Conservation (phyloP, 92 coral and sea anemone species). For the Metridium senile region DNA sequence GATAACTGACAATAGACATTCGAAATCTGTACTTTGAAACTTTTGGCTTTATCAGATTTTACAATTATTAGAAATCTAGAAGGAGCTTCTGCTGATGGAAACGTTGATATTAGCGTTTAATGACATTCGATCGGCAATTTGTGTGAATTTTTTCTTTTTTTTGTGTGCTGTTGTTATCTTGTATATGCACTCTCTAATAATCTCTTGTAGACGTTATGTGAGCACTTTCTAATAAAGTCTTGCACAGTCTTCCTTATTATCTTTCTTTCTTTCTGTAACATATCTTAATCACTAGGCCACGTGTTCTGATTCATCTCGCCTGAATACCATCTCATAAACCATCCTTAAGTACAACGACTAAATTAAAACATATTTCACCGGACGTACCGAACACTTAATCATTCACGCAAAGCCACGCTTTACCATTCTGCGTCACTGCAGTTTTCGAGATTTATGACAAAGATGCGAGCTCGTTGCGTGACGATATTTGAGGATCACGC, state of each 20-base stretch:
- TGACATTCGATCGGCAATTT: not conserved
- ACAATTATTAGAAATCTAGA: too few species aligned
- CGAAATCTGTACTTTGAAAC: not conserved
- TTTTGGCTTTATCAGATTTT: too few species aligned
- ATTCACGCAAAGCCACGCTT: too few species aligned
- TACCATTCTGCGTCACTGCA: too few species aligned
- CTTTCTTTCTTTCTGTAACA: not conserved
- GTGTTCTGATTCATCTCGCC: conserved; percentile 10
- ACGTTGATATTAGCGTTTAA: too few species aligned
- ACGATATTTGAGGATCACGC: too few species aligned
- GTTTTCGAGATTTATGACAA: too few species aligned
- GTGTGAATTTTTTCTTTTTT: not conserved
- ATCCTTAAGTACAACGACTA: too few species aligned
- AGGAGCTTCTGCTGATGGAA: too few species aligned
- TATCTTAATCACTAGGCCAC: not conserved
- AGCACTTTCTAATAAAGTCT: conserved; percentile 3
- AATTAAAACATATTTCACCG: not conserved
- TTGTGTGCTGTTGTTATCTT: not conserved
- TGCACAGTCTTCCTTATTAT: not conserved
- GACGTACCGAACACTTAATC: too few species aligned
- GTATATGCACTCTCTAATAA: not conserved
- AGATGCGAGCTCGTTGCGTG: too few species aligned
- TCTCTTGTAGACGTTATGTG: not conserved
- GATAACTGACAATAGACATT: not conserved
- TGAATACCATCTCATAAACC: conserved; percentile 2